A percentile compares a stretch with the other conserved stretches of the same genome.
Conservation (phyloP, 2,888 invertebrate genomes). For the Ochropleura leucogaster region DNA sequence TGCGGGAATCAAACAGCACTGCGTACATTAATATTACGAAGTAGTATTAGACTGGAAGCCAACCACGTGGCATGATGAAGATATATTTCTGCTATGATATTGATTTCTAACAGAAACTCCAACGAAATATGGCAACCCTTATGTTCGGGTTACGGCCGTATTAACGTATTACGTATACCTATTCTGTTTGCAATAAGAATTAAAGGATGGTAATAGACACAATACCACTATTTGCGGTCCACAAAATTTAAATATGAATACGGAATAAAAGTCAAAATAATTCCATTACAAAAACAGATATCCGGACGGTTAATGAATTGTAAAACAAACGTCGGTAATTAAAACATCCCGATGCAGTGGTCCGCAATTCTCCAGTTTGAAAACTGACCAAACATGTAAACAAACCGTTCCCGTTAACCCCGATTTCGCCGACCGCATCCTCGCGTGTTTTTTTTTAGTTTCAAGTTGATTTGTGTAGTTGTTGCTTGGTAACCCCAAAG, state of each 20-base stretch:
- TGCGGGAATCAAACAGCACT: slow-evolving; percentile 12
- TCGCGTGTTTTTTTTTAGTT: slow-evolving; percentile 75
- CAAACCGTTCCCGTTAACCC: slow-evolving; percentile 82
- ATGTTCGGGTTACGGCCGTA: not conserved
- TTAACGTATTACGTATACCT: not conserved
- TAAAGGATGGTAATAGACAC: slow-evolving; percentile 13
- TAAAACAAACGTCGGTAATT: slow-evolving; percentile 74
- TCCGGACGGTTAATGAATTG: slow-evolving; percentile 68
- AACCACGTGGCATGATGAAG: slow-evolving; percentile 6
- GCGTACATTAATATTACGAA: slow-evolving; percentile 23
- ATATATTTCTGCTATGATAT: slow-evolving; percentile 19
- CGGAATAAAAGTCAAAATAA: slow-evolving; percentile 55
- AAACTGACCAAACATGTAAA: slow-evolving; percentile 80
- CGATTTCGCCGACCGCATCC: slow-evolving; percentile 76
- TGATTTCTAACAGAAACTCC: not conserved
- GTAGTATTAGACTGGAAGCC: not conserved
- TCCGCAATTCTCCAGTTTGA: slow-evolving; percentile 70
- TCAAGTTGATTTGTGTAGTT: slow-evolving; percentile 79
- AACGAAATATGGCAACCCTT: not conserved
- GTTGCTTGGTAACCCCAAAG: slow-evolving; percentile 70
- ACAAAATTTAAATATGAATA: slow-evolving; percentile 43
- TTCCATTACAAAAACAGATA: slow-evolving; percentile 50
- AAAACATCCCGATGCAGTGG: slow-evolving; percentile 75
- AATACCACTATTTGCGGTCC: slow-evolving; percentile 7
- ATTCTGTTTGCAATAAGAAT: not conserved